A percentile compares a stretch with the other conserved stretches of the same genome.
phyloP scores from a whole-genome alignment of 2,113 vertebrate genomes.

The Cinclus cinclus region DNA sequence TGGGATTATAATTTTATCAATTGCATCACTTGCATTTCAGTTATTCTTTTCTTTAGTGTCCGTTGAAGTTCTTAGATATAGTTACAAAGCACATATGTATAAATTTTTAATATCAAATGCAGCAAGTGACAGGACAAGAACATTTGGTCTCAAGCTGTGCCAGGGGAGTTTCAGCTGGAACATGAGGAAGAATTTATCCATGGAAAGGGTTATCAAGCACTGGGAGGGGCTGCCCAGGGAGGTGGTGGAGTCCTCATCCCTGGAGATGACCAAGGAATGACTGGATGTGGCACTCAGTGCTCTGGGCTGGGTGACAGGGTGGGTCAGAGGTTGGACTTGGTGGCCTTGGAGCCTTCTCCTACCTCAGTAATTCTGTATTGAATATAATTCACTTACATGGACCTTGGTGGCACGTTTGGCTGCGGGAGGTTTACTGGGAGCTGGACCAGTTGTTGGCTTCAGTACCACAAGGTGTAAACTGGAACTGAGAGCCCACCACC shows the following conservation, averaged over 20 bases:
- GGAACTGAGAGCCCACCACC: accelerated
- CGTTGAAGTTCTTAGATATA: background rate
- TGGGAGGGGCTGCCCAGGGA: background rate
- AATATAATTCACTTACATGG: accelerated
- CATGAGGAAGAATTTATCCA: background rate
- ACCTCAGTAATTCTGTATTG: background rate
- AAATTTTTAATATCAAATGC: background rate
- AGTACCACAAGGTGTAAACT: accelerated
- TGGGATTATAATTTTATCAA: background rate
- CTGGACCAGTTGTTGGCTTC: background rate
- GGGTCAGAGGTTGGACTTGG: accelerated
- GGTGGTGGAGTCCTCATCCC: background rate
- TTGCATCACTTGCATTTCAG: background rate
- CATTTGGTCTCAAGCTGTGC: background rate
- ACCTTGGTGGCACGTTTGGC: background rate
- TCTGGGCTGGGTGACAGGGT: background rate
- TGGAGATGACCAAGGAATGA: background rate
- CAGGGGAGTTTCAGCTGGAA: background rate
- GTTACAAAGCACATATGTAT: background rate
- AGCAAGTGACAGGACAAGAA: too few species aligned
- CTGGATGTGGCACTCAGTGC: background rate
- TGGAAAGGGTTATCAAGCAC: too few species aligned
- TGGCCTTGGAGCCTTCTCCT: background rate
- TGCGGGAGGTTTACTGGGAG: background rate
- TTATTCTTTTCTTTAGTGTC: background rate